Evolutionary conservation across 2,888 invertebrate genomes (phyloP), one percentile per base, ranked within the genome.

Genomic region (Nephrocerus scutellatus): DNA sequence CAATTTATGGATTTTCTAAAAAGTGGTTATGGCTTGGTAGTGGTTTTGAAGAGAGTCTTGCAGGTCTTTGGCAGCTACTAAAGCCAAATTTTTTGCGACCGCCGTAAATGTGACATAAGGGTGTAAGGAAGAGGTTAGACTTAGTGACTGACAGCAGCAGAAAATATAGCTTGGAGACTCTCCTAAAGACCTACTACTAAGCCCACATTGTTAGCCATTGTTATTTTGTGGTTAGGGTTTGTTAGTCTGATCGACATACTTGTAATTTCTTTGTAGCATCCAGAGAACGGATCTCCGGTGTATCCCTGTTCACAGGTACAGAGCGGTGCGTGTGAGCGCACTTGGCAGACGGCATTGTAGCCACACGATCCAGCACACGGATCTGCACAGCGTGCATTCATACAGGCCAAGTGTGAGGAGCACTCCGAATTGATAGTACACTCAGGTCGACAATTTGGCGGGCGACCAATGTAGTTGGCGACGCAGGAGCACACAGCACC

Each of bases 351-450:
- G 2, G 82, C 77, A 55, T 79, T 75, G 13, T 76, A 73, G 16
- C 82, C 83, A 56, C 82, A 83, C 2, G 80, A 75, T 10, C 77
- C 77, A 14, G 76, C 63, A 52, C 83, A 83, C 5, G 82, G 81
- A 61, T 82, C 72, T 23, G 62, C 55, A 45, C 76, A 76, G 29
- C 68, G 67, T 13, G 71, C 68, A 50, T 72, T 70, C 49, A 70
- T 63, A 52, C 77, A 77, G 16, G 71, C 72, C 60, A 63, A 60
- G 50, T 71, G 56, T 6, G 69, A 60, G 2, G 70, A 60, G 50
- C 76, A 76, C 49, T 76, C 74, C 2, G 71, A 66, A 52, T 73
- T 75, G 21, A 72, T 70, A 21, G 71, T 72, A 65, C 80, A 79
- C 62, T 80, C 78, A n/a, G 79, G 79, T 23, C 77, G 70, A 57